Evolutionary conservation across 2,888 invertebrate species (phyloP), one percentile per base, ranked within the genome.

Genomic region (Hirtodrosophila alboralis): DNA sequence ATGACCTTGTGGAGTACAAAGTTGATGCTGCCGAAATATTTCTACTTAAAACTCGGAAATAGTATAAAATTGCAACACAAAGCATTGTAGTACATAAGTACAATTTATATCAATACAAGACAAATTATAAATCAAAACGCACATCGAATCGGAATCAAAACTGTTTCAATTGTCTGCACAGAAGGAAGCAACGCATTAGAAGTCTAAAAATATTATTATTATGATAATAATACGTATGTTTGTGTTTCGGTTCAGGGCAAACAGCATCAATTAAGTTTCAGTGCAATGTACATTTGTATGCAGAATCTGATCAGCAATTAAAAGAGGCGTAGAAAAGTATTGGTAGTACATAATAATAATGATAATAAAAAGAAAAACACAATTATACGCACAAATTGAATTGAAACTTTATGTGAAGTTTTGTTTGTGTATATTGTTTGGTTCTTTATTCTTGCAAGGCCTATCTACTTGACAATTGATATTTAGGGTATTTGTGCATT

Each of bases 91-190:
- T 26, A 38, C 23, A 23, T 23, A 23, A 4, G 7, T 26, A 21
- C 7, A 4, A 12, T 41, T 41, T 16, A 21, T 38, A 37, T 44
- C 16, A 43, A 51, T 43, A 30, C 28, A 31, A 69, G 48, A 52
- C 68, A 48, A 69, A 69, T 69, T 69, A 43, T 52, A 69, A 69
- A 51, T 63, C 69, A 38, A n/a, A 54, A 45, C 44, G 13, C 63
- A 52, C 23, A 54, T 51, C 69, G 53, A 69, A 63, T 58, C 26
- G 26, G 27, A 49, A n/a, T n/a, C 13, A 54, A 37, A 31, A 52
- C 10, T 8, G 12, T 28, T 38, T 28, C 43, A 34, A 23, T 41
- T 28, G 26, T 28, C 37, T 27, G 27, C 40, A 43, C 30, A 66
- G 49, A 58, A 59, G 14, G 28, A 26, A 37, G 21, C 21, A 58